Base-by-base conservation (phyloP, 2,113 vertebrate genomes). In the Apodemus speciosus region DNA sequence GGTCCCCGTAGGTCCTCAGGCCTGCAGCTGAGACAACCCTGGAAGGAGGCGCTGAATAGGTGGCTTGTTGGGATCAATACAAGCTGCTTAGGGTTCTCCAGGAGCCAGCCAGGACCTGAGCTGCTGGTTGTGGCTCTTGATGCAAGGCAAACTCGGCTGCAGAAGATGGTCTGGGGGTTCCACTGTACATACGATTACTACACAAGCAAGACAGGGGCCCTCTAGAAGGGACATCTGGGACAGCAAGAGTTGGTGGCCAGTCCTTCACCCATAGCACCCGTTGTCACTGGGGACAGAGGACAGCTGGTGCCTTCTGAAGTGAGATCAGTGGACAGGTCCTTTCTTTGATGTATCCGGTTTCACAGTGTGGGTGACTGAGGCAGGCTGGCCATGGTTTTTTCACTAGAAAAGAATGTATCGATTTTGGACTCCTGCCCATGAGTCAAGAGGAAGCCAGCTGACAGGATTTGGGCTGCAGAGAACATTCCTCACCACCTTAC, bases 231-330 rank as follows among this genome's bases (percentile, higher is more conserved):
- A n/a, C 4, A 0, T 72, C 25, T 30, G 38, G n/a, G 40, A 13
- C 66, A 66, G 30, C 16, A 20, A n/a, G 62, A 89, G 38, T 38
- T 1, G 25, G 3, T 16, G 35, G 21, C 21, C 0, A 7, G 75
- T 56, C 68, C 1, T 18, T 3, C 0, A 0, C 73, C 77, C n/a
- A 0, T 21, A 3, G 21, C 73, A 35, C 38, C 88, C 60, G 68
- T 2, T 9, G 8, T 73, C n/a, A 32, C 16, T 0, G 0, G 75
- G 46, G 25, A 35, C 66, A 2, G 46, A 68, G 49, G 21, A 38
- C 40, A 14, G 14, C 85, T 0, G 15, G 75, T 16, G 7, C 3
- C 1, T 38, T 32, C 35, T 1, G 43, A 32, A 0, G 0, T 20
- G 58, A 53, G 77, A 32, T 25, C 51, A 16, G 23, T 9, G 16